These are phyloP conservation scores for Sturnira hondurensis DNA, from an alignment of 2,113 vertebrate genomes.

Conservation along the genomic window DNA sequence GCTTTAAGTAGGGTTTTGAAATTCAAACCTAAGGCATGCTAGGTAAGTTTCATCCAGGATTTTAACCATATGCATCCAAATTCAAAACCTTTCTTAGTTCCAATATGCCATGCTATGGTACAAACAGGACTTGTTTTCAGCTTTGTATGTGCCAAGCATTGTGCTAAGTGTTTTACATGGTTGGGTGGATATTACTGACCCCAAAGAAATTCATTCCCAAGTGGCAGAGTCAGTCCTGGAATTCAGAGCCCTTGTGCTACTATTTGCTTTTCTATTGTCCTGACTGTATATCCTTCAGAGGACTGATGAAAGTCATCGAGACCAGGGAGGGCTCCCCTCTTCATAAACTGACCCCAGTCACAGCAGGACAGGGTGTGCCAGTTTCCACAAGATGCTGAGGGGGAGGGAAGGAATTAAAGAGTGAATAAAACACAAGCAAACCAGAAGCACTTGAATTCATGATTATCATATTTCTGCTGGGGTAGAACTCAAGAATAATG, in stretches of 20 bases:
- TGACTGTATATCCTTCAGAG: neutral
- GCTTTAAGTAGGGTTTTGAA: neutral
- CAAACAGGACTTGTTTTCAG: neutral
- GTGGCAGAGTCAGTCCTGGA: neutral
- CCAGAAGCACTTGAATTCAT: neutral
- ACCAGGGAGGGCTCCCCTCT: neutral
- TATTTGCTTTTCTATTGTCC: neutral
- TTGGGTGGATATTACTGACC: neutral
- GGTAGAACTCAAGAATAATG: conserved; percentile 29
- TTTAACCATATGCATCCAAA: neutral
- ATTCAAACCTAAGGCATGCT: neutral
- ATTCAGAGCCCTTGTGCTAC: neutral
- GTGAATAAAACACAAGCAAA: neutral
- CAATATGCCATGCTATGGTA: fast-evolving
- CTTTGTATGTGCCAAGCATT: neutral
- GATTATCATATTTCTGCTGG: conserved; percentile 13
- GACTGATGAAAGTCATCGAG: neutral
- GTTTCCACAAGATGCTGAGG: neutral
- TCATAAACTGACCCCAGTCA: neutral
- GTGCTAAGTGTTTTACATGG: neutral
- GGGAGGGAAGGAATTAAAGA: neutral
- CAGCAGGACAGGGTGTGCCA: neutral
- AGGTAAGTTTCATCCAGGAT: neutral
- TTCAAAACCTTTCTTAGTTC: neutral
- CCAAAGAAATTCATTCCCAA: neutral